Evolutionary conservation across 2,888 invertebrate genomes (phyloP).

Genomic region (Eugnorisma glareosa): DNA sequence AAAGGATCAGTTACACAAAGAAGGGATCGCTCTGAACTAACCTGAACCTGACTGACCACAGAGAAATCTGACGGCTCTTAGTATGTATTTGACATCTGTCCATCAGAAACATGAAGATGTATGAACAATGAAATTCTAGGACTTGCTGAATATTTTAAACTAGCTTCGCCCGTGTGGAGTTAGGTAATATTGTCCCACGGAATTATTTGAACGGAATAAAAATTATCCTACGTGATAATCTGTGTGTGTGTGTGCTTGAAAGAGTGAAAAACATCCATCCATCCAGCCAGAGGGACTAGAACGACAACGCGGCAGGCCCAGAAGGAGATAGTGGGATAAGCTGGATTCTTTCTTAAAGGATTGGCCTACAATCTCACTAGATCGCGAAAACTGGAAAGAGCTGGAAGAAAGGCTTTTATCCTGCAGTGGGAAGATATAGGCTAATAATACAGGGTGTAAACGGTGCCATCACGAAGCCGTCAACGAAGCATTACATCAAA

Average conservation of each 20-base stretch:
- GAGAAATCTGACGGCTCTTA: not conserved
- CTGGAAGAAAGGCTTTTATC: too few relatives aligned
- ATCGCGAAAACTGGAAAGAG: too few relatives aligned
- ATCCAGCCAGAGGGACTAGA: too few relatives aligned
- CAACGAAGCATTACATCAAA: too few relatives aligned
- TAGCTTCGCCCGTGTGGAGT: not conserved
- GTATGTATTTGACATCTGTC: not conserved
- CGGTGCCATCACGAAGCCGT: too few relatives aligned
- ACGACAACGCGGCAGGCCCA: too few relatives aligned
- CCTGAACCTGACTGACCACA: conserved; percentile 9
- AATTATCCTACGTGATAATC: not conserved
- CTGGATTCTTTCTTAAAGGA: too few relatives aligned
- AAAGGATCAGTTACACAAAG: conserved; percentile 24
- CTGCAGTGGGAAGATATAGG: too few relatives aligned
- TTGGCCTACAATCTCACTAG: too few relatives aligned
- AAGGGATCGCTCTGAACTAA: not conserved
- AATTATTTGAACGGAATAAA: not conserved
- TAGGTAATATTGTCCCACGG: not conserved
- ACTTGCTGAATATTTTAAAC: not conserved
- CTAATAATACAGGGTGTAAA: too few relatives aligned
- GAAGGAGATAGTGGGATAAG: too few relatives aligned
- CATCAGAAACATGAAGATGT: not conserved
- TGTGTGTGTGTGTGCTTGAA: too few relatives aligned
- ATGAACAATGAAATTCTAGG: not conserved
- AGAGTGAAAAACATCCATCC: not conserved